phyloP scores from a whole-genome alignment of 2,113 vertebrate genomes.

The Neodon shergylaensis region DNA sequence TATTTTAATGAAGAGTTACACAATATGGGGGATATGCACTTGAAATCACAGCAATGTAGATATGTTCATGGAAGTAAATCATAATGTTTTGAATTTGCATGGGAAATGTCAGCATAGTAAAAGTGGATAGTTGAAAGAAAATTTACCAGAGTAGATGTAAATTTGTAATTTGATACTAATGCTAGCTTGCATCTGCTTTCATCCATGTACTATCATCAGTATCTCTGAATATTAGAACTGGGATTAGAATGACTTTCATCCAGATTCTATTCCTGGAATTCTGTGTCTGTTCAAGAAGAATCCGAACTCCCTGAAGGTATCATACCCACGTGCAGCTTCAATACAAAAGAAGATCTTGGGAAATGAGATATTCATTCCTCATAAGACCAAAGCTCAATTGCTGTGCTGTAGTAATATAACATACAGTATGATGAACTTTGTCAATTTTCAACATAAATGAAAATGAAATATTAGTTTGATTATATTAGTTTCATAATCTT shows the following conservation, averaged over 20 bases:
- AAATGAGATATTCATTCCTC: background rate
- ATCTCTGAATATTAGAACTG: background rate
- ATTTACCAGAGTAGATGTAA: background rate
- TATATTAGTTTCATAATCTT: background rate
- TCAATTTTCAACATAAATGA: background rate
- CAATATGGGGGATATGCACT: background rate
- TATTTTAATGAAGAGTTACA: conserved; percentile 19
- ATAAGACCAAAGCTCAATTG: background rate
- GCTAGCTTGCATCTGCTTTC: background rate
- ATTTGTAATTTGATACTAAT: background rate
- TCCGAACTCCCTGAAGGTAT: background rate
- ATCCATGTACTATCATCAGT: background rate
- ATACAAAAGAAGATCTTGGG: background rate
- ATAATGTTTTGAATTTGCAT: background rate
- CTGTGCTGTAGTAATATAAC: background rate
- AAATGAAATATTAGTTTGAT: conserved; percentile 27
- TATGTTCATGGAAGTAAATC: background rate
- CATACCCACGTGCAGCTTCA: background rate
- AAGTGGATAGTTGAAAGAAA: conserved; percentile 2
- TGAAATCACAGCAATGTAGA: background rate
- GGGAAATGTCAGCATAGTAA: background rate
- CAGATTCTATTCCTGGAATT: background rate
- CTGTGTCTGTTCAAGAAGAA: background rate
- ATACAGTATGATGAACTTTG: background rate
- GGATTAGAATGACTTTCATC: background rate